phyloP scores from a whole-genome alignment of 2,797 vertebrate species.

The Cossypha heuglini region DNA sequence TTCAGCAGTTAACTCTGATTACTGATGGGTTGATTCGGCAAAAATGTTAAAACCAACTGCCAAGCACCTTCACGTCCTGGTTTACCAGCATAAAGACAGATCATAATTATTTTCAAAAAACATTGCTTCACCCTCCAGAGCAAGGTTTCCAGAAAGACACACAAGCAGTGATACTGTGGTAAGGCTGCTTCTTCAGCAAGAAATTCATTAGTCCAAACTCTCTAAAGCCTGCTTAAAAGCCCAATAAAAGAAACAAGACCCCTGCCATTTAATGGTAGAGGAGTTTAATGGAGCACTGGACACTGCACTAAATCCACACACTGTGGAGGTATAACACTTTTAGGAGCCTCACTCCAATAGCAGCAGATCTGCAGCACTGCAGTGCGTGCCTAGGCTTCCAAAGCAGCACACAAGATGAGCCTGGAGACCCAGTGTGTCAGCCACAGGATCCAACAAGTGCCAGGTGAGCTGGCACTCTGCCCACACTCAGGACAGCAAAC shows the following conservation, averaged over 20 bases:
- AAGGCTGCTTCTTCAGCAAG: neutral
- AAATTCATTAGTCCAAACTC: neutral
- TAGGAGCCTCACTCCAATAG: neutral
- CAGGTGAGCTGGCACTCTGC: neutral
- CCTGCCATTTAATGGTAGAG: neutral
- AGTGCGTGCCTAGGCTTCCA: fast-evolving
- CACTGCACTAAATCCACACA: neutral
- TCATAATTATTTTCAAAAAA: neutral
- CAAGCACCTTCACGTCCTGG: neutral
- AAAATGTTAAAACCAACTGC: neutral
- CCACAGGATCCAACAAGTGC: neutral
- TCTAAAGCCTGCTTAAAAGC: neutral
- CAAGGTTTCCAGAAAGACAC: neutral
- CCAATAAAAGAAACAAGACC: neutral
- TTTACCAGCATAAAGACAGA: neutral
- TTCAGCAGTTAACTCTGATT: neutral
- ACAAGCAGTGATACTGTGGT: neutral
- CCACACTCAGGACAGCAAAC: neutral
- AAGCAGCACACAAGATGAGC: neutral
- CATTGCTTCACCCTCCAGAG: neutral
- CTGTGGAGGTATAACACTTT: neutral
- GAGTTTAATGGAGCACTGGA: neutral
- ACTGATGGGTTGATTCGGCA: neutral
- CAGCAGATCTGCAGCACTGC: neutral
- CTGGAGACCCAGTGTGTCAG: neutral